These are phyloP conservation scores for Channa maculata DNA, from an alignment of 2,113 vertebrate genomes.

Conservation along the genomic window DNA sequence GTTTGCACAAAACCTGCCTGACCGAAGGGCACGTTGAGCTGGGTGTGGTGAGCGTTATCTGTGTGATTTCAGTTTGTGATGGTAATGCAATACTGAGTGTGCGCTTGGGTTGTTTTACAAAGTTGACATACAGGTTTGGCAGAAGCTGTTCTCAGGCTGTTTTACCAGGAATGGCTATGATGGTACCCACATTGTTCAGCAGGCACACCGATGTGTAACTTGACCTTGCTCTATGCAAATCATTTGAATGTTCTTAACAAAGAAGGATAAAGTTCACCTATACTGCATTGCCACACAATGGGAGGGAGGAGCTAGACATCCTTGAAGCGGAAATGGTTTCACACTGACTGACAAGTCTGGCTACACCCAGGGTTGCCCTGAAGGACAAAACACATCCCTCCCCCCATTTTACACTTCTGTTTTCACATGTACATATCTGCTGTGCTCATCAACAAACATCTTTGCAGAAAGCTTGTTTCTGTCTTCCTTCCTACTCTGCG, in stretches of 20 bases:
- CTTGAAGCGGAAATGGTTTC: slow-evolving; percentile 77
- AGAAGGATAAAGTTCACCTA: slow-evolving; percentile 76
- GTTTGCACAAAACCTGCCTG: slow-evolving; percentile 50
- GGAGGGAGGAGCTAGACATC: slow-evolving; percentile 74
- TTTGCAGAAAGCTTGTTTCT: slow-evolving; percentile 30
- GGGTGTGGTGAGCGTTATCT: slow-evolving; percentile 57
- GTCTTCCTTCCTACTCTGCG: slow-evolving; percentile 48
- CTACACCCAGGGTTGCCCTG: slow-evolving; percentile 67
- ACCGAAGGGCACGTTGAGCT: slow-evolving; percentile 59
- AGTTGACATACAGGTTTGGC: slow-evolving; percentile 57
- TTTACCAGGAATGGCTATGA: slow-evolving; percentile 26
- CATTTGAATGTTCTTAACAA: slow-evolving; percentile 56
- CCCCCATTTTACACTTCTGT: slow-evolving; percentile 27
- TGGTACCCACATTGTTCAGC: slow-evolving; percentile 55
- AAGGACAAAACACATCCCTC: slow-evolving; percentile 37
- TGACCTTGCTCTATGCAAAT: slow-evolving; percentile 73
- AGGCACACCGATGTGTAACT: slow-evolving; percentile 68
- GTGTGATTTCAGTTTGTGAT: slow-evolving; percentile 46
- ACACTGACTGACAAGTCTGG: slow-evolving; percentile 66
- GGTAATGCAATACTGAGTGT: slow-evolving; percentile 31
- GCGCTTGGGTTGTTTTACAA: slow-evolving; percentile 14
- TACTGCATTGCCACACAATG: slow-evolving; percentile 67
- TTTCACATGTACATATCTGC: slow-evolving; percentile 42
- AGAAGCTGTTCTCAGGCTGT: slow-evolving; percentile 3
- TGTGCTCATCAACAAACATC: slow-evolving; percentile 40